phyloP scores from a whole-genome alignment of 2,888 invertebrate species.

The Nomada flava region DNA sequence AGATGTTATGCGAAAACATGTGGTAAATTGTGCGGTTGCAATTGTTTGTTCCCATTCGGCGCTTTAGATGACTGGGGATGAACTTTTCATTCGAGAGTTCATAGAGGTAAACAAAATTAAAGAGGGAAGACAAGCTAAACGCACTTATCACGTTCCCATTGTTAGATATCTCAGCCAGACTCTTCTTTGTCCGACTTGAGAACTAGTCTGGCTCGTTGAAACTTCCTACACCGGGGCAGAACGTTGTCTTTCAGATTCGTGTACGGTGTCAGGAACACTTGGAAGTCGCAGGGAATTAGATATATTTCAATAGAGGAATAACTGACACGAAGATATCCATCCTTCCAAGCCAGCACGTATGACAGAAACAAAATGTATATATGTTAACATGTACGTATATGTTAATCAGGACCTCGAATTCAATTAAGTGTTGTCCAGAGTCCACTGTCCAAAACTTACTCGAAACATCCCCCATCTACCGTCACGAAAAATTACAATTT shows the following conservation, averaged over 20 bases:
- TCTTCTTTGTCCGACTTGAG: conserved; percentile 10
- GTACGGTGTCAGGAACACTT: conserved; percentile 18
- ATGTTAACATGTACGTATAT: neutral
- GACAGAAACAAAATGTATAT: neutral
- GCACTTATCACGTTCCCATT: conserved; percentile 25
- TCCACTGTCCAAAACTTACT: too few relatives aligned
- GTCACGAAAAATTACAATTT: too few relatives aligned
- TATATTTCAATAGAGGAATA: conserved; percentile 22
- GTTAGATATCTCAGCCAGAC: neutral
- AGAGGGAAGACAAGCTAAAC: conserved; percentile 6
- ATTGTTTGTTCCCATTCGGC: too few relatives aligned
- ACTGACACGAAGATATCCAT: neutral
- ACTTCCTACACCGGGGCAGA: conserved; percentile 28
- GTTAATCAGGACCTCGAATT: too few relatives aligned
- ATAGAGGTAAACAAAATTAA: neutral
- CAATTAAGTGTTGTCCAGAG: too few relatives aligned
- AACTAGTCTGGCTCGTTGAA: conserved; percentile 33
- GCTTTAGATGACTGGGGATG: too few relatives aligned
- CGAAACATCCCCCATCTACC: too few relatives aligned
- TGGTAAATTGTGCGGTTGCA: too few relatives aligned
- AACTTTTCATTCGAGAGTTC: neutral
- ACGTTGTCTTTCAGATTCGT: conserved; percentile 11
- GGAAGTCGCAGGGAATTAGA: conserved; percentile 20
- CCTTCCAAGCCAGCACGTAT: neutral
- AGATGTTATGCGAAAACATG: too few relatives aligned